phyloP scores from a whole-genome alignment of 2,113 vertebrate species.

The Rhipidura dahli region DNA sequence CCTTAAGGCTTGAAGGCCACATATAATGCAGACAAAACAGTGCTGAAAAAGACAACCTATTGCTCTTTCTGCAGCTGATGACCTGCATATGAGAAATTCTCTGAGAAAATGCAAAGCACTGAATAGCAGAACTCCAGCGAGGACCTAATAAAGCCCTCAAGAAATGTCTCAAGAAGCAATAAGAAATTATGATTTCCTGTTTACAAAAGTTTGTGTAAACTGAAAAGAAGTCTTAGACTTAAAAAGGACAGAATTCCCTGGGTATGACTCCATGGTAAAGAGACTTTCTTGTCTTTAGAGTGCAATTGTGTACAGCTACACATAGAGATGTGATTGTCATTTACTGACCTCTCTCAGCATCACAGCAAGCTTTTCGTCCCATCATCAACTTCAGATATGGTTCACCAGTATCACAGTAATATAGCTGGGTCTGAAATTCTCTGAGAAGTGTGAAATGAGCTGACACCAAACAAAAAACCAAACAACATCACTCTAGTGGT shows the following conservation, averaged over 20 bases:
- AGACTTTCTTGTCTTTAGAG: background rate
- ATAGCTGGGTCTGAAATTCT: background rate
- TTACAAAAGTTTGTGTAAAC: background rate
- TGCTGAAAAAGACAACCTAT: background rate
- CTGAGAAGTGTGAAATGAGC: background rate
- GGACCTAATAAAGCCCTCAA: background rate
- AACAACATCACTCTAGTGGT: background rate
- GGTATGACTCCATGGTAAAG: background rate
- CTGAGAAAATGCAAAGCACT: background rate
- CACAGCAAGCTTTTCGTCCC: background rate
- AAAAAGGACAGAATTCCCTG: background rate
- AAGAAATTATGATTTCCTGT: background rate
- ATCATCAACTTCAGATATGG: background rate
- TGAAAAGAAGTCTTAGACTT: background rate
- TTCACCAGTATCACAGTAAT: background rate
- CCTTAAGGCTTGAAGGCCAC: background rate
- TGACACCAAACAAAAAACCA: background rate
- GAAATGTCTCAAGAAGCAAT: background rate
- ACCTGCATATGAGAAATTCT: background rate
- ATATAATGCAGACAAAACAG: background rate
- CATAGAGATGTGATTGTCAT: background rate
- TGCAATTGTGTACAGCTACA: background rate
- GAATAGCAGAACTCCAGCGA: background rate
- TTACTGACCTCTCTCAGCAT: background rate
- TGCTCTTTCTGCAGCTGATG: background rate